Percentiles rank a stretch among this genome's conserved stretches.
These are phyloP conservation scores for Zaprionus kolodkinae DNA, from an alignment of 1,140 invertebrate species.

Conservation along the genomic window DNA sequence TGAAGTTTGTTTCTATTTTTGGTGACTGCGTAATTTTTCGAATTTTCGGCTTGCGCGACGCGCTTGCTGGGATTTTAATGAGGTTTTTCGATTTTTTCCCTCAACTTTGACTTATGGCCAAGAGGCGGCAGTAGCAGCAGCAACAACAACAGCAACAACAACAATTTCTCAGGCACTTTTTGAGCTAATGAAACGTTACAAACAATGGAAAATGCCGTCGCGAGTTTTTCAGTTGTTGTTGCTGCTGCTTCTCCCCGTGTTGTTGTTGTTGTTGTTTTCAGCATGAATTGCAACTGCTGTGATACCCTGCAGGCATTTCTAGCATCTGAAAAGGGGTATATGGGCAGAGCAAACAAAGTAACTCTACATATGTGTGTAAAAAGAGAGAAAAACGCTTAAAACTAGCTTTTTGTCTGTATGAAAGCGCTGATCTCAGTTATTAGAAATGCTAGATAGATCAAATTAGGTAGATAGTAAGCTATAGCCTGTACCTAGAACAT, in stretches of 20 bases:
- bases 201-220: constrained; percentile 47
- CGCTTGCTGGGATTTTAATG: constrained; percentile 29
- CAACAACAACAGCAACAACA: constrained; percentile 10
- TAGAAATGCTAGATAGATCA: neutral
- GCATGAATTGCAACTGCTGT: neutral
- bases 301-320: neutral
- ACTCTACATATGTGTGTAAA: too few species aligned
- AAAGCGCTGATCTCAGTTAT: neutral
- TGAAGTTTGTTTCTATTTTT: constrained; percentile 8
- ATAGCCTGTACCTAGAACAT: neutral
- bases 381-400: too few species aligned
- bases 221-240: constrained; percentile 29
- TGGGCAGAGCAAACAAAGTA: neutral
- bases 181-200: constrained; percentile 50
- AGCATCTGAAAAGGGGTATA: neutral
- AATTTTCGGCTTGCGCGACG: neutral
- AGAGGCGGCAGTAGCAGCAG: constrained; percentile 8
- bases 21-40: constrained; percentile 40
- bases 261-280: constrained; percentile 12
- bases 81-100: constrained; percentile 39
- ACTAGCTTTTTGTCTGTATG: neutral
- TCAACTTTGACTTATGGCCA: constrained; percentile 51
- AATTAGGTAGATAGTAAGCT: neutral
- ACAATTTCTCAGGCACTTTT: constrained; percentile 43
- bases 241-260: neutral